Evolutionary conservation across 2,888 invertebrate species (phyloP).

Genomic region (Melanargia galathea): DNA sequence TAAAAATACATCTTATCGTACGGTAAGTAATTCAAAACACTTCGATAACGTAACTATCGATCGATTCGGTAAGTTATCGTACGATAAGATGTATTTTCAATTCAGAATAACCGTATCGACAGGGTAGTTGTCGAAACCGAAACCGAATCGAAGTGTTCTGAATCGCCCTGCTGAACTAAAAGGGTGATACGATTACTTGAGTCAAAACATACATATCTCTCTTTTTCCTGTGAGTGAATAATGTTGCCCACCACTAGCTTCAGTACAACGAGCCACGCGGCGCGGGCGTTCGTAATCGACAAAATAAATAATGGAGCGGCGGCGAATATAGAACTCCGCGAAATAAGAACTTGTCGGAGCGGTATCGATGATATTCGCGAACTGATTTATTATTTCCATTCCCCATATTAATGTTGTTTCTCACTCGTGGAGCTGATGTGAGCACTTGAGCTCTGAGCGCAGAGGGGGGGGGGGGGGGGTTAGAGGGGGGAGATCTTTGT

Average conservation of each 20-base stretch:
- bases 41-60: too few species aligned
- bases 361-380: slow-evolving; percentile 39
- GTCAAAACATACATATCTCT: background rate
- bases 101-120: too few species aligned
- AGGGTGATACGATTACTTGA: background rate
- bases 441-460: background rate
- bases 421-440: slow-evolving; percentile 16
- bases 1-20: too few species aligned
- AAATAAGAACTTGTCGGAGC: slow-evolving; percentile 32
- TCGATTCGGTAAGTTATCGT: too few species aligned
- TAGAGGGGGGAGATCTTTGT: background rate
- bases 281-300: slow-evolving; percentile 30
- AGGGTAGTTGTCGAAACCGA: too few species aligned
- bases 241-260: background rate
- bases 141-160: too few species aligned
- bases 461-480: background rate
- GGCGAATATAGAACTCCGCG: slow-evolving; percentile 5
- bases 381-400: slow-evolving; percentile 42
- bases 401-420: slow-evolving; percentile 40
- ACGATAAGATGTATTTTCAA: too few species aligned
- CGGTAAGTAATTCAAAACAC: too few species aligned
- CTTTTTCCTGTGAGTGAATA: background rate
- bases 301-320: slow-evolving; percentile 35
- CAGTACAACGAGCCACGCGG: slow-evolving; percentile 20
- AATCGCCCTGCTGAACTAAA: background rate